Conservation (phyloP, 2,113 vertebrate species). For the Oryctolagus cuniculus region mOryCun1.1 NC_091436.1:21726501-21727000, state of each 20-base stretch:
- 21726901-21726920: background rate
- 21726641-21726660: constrained; percentile 13
- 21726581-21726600: background rate
- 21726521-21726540: background rate
- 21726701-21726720: background rate
- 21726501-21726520: constrained; percentile 3
- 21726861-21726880: too few relatives aligned
- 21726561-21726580: background rate
- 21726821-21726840: background rate
- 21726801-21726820: background rate
- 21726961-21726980: background rate
- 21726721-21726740: background rate
- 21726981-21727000: background rate
- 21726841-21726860: too few relatives aligned
- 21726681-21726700: background rate
- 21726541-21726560: background rate
- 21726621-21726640: background rate
- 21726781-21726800: constrained; percentile 7
- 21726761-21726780: constrained; percentile 12
- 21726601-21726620: background rate
- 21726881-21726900: background rate
- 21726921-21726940: background rate
- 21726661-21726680: background rate
- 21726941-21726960: background rate
- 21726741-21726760: background rate